Conservation (phyloP, 37 sponge, comb jelly and placozoan species). For the Diacarnus erythraeanus region DNA sequence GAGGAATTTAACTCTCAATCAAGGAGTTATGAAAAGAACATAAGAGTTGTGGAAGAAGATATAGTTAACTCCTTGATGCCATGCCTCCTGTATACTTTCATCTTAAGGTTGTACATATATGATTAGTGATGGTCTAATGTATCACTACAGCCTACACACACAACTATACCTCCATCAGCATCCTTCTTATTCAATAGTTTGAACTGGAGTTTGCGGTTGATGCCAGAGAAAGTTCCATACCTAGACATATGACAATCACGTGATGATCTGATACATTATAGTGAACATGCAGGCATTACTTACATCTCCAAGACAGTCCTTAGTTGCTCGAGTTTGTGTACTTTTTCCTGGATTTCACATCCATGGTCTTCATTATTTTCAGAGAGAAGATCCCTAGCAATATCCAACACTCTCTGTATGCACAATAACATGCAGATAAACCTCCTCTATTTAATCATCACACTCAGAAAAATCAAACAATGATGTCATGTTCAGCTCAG, state of each 20-base stretch:
- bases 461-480: too few relatives aligned
- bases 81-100: too few relatives aligned
- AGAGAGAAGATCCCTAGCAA: conserved; percentile 65
- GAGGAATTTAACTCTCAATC: too few relatives aligned
- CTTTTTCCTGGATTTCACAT: conserved; percentile 28
- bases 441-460: too few relatives aligned
- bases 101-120: too few relatives aligned
- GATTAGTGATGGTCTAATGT: too few relatives aligned
- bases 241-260: conserved; percentile 30
- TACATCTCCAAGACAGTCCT: conserved; percentile 93
- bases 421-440: too few relatives aligned
- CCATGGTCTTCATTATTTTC: conserved; percentile 15
- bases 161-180: conserved; percentile 10
- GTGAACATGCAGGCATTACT: background rate
- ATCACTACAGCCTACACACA: too few relatives aligned
- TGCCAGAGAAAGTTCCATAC: conserved; percentile 78
- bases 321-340: conserved; percentile 74
- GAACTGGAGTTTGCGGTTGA: conserved; percentile 82
- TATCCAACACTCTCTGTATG: conserved; percentile 74
- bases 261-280: background rate
- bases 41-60: too few relatives aligned
- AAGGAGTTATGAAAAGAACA: too few relatives aligned
- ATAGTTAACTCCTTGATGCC: too few relatives aligned
- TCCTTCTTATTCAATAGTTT: conserved; percentile 30
- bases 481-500: too few relatives aligned